These are phyloP conservation scores for Copsychus sechellarum DNA, from an alignment of 2,113 vertebrate genomes.

Conservation along the genomic window DNA sequence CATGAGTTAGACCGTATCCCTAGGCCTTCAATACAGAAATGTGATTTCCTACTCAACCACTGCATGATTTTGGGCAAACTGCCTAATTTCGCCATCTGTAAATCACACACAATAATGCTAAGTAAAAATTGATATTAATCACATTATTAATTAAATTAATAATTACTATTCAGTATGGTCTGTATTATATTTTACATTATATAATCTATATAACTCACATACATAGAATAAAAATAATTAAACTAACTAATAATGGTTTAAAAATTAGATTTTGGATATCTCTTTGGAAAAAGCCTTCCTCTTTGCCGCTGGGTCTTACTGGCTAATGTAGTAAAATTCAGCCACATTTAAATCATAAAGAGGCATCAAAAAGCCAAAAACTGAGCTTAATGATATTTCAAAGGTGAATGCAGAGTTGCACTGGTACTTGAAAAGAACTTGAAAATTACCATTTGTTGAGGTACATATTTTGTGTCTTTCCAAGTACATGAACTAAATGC, in stretches of 20 bases:
- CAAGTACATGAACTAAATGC: neutral
- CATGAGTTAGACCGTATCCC: neutral
- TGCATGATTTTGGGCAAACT: neutral
- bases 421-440: neutral
- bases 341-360: neutral
- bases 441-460: neutral
- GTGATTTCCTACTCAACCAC: neutral
- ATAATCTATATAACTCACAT: neutral
- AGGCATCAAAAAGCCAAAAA: neutral
- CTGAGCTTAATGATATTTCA: neutral
- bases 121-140: neutral
- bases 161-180: neutral
- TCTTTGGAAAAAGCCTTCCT: neutral
- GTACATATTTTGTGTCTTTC: neutral
- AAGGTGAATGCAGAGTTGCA: neutral
- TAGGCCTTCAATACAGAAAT: neutral
- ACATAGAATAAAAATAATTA: neutral
- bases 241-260: neutral
- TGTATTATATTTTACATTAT: neutral
- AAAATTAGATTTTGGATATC: neutral
- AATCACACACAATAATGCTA: neutral
- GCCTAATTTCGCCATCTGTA: neutral
- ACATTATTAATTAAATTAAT: neutral
- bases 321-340: neutral
- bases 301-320: fast-evolving